Evolutionary conservation across 2,888 invertebrate genomes (phyloP), one percentile per base, ranked within the genome.

Genomic region (Pseudococcus longispinus): DNA sequence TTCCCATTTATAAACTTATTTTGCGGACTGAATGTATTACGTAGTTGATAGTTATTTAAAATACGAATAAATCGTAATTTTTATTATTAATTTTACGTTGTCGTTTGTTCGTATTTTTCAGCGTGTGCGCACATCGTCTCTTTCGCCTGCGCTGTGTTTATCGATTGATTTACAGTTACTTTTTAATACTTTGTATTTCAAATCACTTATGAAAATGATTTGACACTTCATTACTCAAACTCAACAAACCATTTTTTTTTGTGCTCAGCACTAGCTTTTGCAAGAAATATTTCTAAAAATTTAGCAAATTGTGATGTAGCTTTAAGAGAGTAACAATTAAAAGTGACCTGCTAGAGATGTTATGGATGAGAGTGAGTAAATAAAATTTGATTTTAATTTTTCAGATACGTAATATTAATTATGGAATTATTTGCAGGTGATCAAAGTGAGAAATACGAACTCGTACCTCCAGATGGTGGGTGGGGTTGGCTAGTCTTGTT

Each of bases 401-500:
- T 65, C 15, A 26, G 26, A 2, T 6, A 29, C 5, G 4, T 5
- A 0, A 18, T 1, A 70, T 15, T 70, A 29, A 29, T 65, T 26
- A 37, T 20, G 18, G 8, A 29, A 37, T 42, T 42, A 37, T 70
- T 70, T 85, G 5, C 44, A 88, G 88, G 85, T 60, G 83, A 85
- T 83, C 83, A 60, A 37, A 26, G 29, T 42, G 80, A 46, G 44
- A 83, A 88, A 26, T 87, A 88, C 37, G 82, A 87, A 20, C 83
- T 88, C 23, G 91, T 92, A 87, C 93, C 94, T 0, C 93, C 94
- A 0, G 95, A 95, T 89, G 95, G 95, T 1, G 95, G 95, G 0
- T 95, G 95, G 90, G 95, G 95, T 32, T 95, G 95, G 95, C 88
- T 95, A 89, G 93, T 95, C 89, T 94, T 90, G 89, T 93, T 91